Evolutionary conservation across 1,140 invertebrate genomes (phyloP), one percentile per base, ranked within the genome.

Genomic region (Drosophila sechellia): DNA sequence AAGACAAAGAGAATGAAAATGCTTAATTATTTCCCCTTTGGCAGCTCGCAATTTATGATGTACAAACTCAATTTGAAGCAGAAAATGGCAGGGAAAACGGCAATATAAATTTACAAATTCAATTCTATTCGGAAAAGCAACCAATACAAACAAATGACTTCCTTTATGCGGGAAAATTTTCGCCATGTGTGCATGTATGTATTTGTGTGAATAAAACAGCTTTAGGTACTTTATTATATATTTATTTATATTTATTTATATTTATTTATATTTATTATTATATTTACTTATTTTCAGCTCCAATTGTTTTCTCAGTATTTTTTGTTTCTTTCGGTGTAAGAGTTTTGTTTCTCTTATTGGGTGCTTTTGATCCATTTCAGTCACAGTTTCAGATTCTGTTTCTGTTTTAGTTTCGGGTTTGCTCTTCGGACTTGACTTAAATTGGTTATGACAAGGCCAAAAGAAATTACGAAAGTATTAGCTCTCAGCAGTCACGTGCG

Each of bases 381-480:
- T 42, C 58, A 58, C 58, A 48, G 57, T 43, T 34, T 1, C 39
- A 12, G 61, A 10, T 48, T 43, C 35, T 27, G 45, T 13, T 37
- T 72, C 37, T 31, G 61, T 66, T 56, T 65, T 60, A 71, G 53
- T 17, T 76, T 70, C 52, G 57, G 43, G 12, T 45, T 56, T 25
- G 43, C 20, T 60, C 35, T 40, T n/a, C 35, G 53, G 52, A 46
- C 42, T 48, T 72, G 60, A 46, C 63, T 45, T 13, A 54, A 86
- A 83, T 83, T 83, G 84, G 61, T 79, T 87, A 79, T 89, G 84
- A 69, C 79, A 64, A 57, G 64, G 52, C 65, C 49, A 55, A 75
- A 86, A 79, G 57, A 81, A 79, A 77, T 85, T 85, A 85, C 66
- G 61, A 80, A 77, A 77, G 81, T 81, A 84, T 85, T 84, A 84